Conservation (phyloP, 2,797 vertebrate genomes). For the Syngnathus acus region DNA sequence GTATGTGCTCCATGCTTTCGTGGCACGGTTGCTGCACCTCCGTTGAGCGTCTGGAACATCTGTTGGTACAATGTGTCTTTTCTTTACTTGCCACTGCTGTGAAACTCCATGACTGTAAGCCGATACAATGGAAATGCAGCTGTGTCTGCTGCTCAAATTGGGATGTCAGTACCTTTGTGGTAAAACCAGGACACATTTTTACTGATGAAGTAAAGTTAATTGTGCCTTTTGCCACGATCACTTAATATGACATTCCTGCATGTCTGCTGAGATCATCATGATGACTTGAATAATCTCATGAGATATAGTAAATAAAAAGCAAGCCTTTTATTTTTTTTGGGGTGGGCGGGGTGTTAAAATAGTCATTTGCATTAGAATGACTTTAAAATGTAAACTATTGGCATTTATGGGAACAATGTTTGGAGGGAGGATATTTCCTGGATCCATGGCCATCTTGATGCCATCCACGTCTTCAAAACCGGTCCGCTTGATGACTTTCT, state of each 20-base stretch:
- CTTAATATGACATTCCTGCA: neutral
- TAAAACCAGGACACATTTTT: slow-evolving; percentile 45
- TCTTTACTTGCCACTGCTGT: slow-evolving; percentile 54
- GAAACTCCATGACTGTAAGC: slow-evolving; percentile 51
- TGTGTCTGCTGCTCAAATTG: slow-evolving; percentile 41
- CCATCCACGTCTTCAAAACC: no score
- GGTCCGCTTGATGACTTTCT: no score
- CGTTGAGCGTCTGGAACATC: slow-evolving; percentile 33
- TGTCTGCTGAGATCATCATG: neutral
- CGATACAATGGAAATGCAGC: slow-evolving; percentile 13
- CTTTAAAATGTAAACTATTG: no score
- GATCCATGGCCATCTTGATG: no score
- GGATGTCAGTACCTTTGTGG: slow-evolving; percentile 53
- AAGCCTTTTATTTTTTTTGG: no score
- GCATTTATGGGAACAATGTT: no score
- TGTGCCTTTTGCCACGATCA: slow-evolving; percentile 45
- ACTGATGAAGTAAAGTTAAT: slow-evolving; percentile 62
- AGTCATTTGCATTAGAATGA: no score
- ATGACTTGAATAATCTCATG: neutral
- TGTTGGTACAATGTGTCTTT: slow-evolving; percentile 43
- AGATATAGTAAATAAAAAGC: neutral
- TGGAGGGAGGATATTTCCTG: no score
- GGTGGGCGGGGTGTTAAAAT: no score
- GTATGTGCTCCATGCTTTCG: slow-evolving; percentile 28
- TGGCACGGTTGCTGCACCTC: slow-evolving; percentile 42